Conservation (phyloP, 2,113 vertebrate species). For the Lagopus leucura region DNA sequence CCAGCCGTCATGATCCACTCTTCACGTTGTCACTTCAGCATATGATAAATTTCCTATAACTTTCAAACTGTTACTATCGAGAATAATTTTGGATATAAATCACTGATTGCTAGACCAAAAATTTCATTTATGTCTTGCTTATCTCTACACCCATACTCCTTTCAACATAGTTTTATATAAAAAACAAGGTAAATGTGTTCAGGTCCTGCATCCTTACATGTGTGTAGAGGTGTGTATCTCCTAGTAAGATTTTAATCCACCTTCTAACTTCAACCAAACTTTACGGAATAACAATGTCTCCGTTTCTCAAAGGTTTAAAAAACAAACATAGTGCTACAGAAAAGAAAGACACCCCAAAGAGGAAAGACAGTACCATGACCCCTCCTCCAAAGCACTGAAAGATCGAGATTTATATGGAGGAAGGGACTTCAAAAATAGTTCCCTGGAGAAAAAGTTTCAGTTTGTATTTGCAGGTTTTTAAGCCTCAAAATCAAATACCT, state of each 20-base stretch:
- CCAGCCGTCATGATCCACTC: background rate
- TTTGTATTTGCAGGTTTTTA: background rate
- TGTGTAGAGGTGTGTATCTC: background rate
- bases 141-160: background rate
- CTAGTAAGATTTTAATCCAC: background rate
- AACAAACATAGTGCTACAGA: background rate
- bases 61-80: background rate
- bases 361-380: background rate
- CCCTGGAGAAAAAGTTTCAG: background rate
- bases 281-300: background rate
- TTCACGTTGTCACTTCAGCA: background rate
- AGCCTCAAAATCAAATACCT: background rate
- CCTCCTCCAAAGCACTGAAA: background rate
- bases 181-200: background rate
- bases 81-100: background rate
- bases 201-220: background rate
- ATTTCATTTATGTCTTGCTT: background rate
- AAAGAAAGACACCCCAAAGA: background rate
- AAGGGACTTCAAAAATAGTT: background rate
- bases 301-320: background rate
- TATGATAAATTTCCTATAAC: background rate
- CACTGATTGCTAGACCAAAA: background rate
- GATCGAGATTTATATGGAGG: background rate
- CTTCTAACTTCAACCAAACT: background rate
- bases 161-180: background rate